Evolutionary conservation across 2,797 vertebrate species (phyloP).

Genomic region (Sebastes oblongus): DNA sequence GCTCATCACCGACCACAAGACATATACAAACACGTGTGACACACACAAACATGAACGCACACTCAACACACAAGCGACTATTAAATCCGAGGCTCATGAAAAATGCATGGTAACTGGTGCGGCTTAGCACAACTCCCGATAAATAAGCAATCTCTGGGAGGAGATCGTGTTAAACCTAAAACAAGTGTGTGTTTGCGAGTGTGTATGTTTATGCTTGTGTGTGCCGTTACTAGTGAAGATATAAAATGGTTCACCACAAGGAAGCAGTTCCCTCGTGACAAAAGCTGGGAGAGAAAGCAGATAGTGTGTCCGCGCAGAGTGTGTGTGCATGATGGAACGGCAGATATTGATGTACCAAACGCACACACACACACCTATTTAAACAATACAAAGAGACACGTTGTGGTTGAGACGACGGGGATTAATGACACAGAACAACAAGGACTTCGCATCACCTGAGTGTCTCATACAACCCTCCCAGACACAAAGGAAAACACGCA

Average conservation of each 20-base stretch:
- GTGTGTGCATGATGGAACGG: background rate
- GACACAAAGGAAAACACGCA: constrained; percentile 36
- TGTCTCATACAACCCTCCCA: constrained; percentile 24
- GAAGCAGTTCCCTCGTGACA: constrained; percentile 42
- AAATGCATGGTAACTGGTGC: constrained; percentile 79
- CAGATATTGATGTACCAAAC: constrained; percentile 21
- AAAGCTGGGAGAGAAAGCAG: constrained; percentile 38
- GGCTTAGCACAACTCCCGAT: constrained; percentile 75
- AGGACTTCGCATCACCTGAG: constrained; percentile 39
- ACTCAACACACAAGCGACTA: constrained; percentile 48
- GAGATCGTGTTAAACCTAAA: constrained; percentile 66
- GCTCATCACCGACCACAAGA: constrained; percentile 43
- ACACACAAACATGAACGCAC: constrained; percentile 3
- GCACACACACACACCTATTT: background rate
- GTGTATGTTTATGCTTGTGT: background rate
- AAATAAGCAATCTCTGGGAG: constrained; percentile 76
- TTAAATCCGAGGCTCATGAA: constrained; percentile 77
- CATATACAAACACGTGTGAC: constrained; percentile 43
- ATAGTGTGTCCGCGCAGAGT: constrained; percentile 33
- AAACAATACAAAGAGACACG: constrained; percentile 35
- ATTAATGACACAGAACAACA: constrained; percentile 57
- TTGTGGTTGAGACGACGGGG: constrained; percentile 27
- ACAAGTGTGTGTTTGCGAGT: constrained; percentile 40
- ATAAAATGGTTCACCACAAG: constrained; percentile 51
- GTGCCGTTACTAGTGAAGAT: constrained; percentile 24